Evolutionary conservation across 2,113 vertebrate species (phyloP).

Genomic region (Poeciliopsis occidentalis): DNA sequence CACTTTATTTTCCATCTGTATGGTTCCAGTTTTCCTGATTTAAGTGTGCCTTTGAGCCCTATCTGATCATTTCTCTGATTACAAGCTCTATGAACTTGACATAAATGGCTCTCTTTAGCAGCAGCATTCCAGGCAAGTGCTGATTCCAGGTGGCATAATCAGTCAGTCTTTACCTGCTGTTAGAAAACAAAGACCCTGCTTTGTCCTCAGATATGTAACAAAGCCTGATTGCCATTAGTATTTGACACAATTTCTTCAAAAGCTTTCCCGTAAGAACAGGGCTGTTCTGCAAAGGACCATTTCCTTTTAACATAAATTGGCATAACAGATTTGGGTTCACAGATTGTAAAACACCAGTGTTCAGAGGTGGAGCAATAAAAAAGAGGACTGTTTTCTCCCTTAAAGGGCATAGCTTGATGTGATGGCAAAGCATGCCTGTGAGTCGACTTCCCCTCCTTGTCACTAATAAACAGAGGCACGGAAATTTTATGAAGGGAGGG

Average conservation of each 20-base stretch:
- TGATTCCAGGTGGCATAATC: conserved; percentile 17
- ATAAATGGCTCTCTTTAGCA: conserved; percentile 6
- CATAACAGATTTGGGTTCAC: conserved; percentile 46
- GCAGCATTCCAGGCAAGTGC: conserved; percentile 20
- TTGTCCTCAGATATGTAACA: conserved; percentile 1
- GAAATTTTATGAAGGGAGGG: conserved; percentile 76
- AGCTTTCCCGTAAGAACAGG: neutral
- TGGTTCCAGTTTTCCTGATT: neutral
- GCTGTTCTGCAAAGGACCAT: conserved; percentile 9
- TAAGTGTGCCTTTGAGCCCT: conserved; percentile 8
- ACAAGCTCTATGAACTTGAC: conserved; percentile 6
- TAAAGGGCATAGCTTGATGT: conserved; percentile 38
- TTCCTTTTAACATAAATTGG: conserved; percentile 30
- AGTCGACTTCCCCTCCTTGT: conserved; percentile 59
- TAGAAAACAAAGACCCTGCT: conserved; percentile 9
- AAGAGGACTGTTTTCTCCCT: conserved; percentile 52
- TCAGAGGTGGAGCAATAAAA: conserved; percentile 52
- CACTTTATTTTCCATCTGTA: conserved; percentile 3
- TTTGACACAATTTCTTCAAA: conserved; percentile 16
- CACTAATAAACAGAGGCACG: conserved; percentile 74
- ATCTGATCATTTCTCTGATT: conserved; percentile 25
- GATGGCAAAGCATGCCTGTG: conserved; percentile 43
- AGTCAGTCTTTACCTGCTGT: conserved; percentile 20
- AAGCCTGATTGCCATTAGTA: conserved; percentile 6
- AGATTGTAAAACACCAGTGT: conserved; percentile 46